A percentile compares a stretch with the other conserved stretches of the same genome.
phyloP scores from a whole-genome alignment of 2,797 vertebrate species.

The Coluber constrictor region DNA sequence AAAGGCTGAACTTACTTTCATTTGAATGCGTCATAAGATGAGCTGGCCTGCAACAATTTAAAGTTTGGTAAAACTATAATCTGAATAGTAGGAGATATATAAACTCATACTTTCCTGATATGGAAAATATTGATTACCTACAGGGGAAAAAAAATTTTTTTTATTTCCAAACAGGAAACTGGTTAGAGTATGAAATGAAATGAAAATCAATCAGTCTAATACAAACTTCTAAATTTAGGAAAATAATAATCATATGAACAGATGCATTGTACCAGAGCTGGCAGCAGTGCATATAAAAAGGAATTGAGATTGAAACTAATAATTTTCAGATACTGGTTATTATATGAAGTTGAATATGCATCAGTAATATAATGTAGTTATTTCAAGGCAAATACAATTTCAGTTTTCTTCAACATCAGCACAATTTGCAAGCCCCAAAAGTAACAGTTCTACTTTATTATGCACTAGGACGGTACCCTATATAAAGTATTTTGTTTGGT shows the following conservation, averaged over 20 bases:
- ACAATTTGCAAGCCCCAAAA: background rate
- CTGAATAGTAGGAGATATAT: background rate
- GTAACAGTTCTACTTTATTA: background rate
- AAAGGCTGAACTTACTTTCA: background rate
- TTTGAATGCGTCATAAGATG: background rate
- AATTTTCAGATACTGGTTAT: background rate
- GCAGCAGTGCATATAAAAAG: background rate
- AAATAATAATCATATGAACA: background rate
- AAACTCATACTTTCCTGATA: background rate
- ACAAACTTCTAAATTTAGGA: background rate
- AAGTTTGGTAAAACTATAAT: background rate
- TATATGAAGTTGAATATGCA: background rate
- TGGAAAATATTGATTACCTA: constrained; percentile 27
- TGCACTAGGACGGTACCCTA: background rate
- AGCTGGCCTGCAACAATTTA: background rate
- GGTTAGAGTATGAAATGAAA: background rate
- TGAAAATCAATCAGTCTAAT: background rate
- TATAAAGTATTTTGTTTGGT: background rate
- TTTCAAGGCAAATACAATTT: background rate
- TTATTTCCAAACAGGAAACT: constrained; percentile 39
- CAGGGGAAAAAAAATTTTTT: constrained; percentile 42
- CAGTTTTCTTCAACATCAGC: background rate
- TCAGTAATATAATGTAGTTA: background rate
- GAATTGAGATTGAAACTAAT: background rate
- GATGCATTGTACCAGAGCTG: background rate